Percentiles rank a stretch among this genome's conserved stretches.
These are phyloP conservation scores for Micrastur ruficollis DNA, from an alignment of 2,797 vertebrate species.

Conservation along the genomic window DNA sequence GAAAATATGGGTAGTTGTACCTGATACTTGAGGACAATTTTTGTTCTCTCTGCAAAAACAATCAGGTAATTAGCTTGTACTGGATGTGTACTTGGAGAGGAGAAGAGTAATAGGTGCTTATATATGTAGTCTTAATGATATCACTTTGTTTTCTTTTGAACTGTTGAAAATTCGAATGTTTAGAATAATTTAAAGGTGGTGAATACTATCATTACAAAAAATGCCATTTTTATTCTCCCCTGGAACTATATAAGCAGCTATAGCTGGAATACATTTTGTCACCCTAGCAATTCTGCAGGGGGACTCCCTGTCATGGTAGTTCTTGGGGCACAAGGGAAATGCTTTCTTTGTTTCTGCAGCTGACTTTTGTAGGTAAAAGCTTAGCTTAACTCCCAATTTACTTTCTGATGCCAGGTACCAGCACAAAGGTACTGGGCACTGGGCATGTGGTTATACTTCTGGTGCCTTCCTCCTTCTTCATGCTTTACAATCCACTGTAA, in stretches of 20 bases:
- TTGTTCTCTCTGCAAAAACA: not conserved
- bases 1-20: not conserved
- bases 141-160: not conserved
- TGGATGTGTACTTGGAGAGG: not conserved
- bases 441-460: not conserved
- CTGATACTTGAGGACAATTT: not conserved
- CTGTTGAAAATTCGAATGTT: not conserved
- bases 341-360: not conserved
- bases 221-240: not conserved
- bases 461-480: not conserved
- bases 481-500: not conserved
- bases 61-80: not conserved
- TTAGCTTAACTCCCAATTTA: not conserved
- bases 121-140: not conserved
- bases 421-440: not conserved
- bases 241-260: not conserved
- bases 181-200: not conserved
- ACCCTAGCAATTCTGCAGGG: not conserved
- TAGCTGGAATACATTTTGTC: not conserved
- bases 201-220: not conserved
- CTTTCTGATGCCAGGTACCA: not conserved
- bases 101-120: not conserved
- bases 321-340: not conserved
- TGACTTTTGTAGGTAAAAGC: not conserved
- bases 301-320: not conserved